Conservation (phyloP, 2,888 invertebrate genomes). For the Agriopis aurantiaria region DNA sequence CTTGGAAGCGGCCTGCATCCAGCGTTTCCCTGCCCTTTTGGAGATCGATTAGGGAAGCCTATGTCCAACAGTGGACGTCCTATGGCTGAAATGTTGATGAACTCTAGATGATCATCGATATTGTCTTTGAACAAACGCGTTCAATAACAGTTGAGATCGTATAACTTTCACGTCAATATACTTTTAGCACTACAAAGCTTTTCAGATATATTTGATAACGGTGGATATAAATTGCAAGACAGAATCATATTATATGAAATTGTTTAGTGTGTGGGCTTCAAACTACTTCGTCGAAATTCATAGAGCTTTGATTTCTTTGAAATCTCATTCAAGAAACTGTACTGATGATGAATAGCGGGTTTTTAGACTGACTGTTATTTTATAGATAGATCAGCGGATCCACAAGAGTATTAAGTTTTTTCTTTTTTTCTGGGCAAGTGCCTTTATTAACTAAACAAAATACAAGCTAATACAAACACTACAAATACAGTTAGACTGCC, state of each 20-base stretch:
- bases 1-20: too few relatives aligned
- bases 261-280: constrained; percentile 12
- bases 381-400: not conserved
- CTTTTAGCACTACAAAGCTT: not conserved
- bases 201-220: constrained; percentile 1
- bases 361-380: not conserved
- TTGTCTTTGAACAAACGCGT: not conserved
- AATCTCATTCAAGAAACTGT: not conserved
- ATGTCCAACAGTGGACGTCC: too few relatives aligned
- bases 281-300: not conserved
- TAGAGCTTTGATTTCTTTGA: constrained; percentile 3
- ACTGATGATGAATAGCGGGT: not conserved
- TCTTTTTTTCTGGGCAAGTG: too few relatives aligned
- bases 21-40: too few relatives aligned
- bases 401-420: not conserved
- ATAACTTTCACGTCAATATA: not conserved
- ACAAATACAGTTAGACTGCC: too few relatives aligned
- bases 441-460: too few relatives aligned
- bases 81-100: too few relatives aligned
- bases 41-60: too few relatives aligned
- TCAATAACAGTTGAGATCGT: not conserved
- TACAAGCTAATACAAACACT: too few relatives aligned
- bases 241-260: constrained; percentile 12
- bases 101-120: not conserved
- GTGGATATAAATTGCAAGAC: constrained; percentile 6